These are phyloP conservation scores for Drosophila lutescens DNA, from an alignment of 2,888 invertebrate species.

Conservation along the genomic window DNA sequence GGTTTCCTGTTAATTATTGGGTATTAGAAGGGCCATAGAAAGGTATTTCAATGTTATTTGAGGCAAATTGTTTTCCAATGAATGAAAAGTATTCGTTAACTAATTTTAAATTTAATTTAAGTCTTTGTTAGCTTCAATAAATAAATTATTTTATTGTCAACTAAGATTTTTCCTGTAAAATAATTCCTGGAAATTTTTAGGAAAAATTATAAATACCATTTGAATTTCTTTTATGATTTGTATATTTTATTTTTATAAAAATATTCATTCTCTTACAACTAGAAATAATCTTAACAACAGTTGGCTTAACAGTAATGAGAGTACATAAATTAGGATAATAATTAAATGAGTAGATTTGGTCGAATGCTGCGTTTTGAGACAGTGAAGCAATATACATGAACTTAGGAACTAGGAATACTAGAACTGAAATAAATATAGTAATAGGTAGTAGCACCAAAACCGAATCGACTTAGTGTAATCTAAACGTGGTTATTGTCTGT, in stretches of 20 bases:
- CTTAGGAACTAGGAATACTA: conserved; percentile 39
- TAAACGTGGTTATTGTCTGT: conserved; percentile 54
- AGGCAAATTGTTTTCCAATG: background rate
- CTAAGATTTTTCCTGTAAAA: background rate
- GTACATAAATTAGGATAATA: conserved; percentile 28
- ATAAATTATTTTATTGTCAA: background rate
- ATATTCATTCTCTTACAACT: conserved; percentile 24
- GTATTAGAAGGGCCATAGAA: background rate
- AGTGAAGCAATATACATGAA: conserved; percentile 61
- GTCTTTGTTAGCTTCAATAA: background rate
- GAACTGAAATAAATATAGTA: conserved; percentile 60
- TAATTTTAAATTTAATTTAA: background rate
- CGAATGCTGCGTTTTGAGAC: conserved; percentile 63
- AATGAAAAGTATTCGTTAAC: background rate
- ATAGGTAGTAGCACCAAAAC: conserved; percentile 60
- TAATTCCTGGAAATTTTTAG: background rate
- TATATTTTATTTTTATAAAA: conserved; percentile 40
- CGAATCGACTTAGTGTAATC: conserved; percentile 52
- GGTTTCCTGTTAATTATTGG: conserved; percentile 27
- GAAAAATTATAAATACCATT: background rate
- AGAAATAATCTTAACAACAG: conserved; percentile 58
- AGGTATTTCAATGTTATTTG: background rate
- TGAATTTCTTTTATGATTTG: conserved; percentile 15
- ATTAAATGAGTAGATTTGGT: conserved; percentile 64
- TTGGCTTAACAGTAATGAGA: conserved; percentile 51